Conservation (phyloP, 2,113 vertebrate genomes). For the Cottus gobio region DNA sequence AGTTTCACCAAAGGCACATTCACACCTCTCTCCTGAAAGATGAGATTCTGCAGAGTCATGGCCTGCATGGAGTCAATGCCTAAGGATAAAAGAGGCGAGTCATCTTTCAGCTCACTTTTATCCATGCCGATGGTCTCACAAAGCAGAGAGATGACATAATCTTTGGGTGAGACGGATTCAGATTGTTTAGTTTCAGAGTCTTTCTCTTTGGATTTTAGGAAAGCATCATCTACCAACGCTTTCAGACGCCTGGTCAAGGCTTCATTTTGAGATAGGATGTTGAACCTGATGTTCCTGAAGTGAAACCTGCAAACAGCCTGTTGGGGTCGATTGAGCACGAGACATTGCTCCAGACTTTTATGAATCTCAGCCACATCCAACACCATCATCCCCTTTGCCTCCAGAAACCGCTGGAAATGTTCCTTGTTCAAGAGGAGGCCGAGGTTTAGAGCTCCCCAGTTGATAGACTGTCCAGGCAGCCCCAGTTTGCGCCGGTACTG, state of each 20-base stretch:
- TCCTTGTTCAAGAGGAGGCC: conserved; percentile 84
- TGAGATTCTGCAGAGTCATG: conserved; percentile 87
- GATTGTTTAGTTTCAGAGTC: conserved; percentile 34
- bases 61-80: conserved; percentile 90
- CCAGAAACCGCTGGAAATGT: conserved; percentile 82
- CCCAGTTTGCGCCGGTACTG: conserved; percentile 86
- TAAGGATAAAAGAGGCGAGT: conserved; percentile 76
- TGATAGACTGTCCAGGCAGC: conserved; percentile 87
- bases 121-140: conserved; percentile 71
- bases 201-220: conserved; percentile 51
- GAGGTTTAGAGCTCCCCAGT: conserved; percentile 89
- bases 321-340: conserved; percentile 84
- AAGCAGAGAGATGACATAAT: conserved; percentile 82
- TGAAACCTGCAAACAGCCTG: conserved; percentile 84
- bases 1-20: conserved; percentile 86
- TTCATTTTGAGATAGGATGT: conserved; percentile 74
- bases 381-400: conserved; percentile 84
- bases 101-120: conserved; percentile 78
- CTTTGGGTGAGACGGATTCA: conserved; percentile 68
- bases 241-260: conserved; percentile 76
- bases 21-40: conserved; percentile 82
- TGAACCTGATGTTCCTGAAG: conserved; percentile 72
- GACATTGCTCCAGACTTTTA: conserved; percentile 82
- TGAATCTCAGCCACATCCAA: conserved; percentile 84
- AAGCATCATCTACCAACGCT: conserved; percentile 72